Percentiles rank a stretch among this genome's conserved stretches.
phyloP scores from a whole-genome alignment of 2,888 invertebrate genomes.

The Gymnosoma rotundatum region DNA sequence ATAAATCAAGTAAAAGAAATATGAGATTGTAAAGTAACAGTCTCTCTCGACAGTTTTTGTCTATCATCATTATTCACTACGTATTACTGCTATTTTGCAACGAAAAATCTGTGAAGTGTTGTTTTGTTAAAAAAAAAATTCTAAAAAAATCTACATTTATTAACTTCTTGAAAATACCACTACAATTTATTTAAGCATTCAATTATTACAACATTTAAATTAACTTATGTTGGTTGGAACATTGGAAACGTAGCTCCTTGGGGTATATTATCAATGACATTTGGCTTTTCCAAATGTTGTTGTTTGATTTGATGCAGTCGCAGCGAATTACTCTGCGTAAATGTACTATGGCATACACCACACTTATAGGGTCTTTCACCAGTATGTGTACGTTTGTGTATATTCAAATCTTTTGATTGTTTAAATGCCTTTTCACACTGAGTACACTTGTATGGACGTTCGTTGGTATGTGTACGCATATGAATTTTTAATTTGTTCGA shows the following conservation, averaged over 20 bases:
- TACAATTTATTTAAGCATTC: conserved; percentile 7
- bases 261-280: neutral
- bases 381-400: conserved; percentile 82
- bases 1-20: too few species aligned
- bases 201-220: neutral
- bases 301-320: conserved; percentile 61
- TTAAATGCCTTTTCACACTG: conserved; percentile 84
- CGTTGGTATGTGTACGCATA: conserved; percentile 84
- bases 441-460: conserved; percentile 85
- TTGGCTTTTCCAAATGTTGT: conserved; percentile 53
- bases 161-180: neutral
- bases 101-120: too few species aligned
- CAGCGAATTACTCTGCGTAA: conserved; percentile 62
- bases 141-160: neutral
- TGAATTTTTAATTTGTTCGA: conserved; percentile 85
- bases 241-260: neutral
- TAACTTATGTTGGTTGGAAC: conserved; percentile 28
- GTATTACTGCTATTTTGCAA: too few species aligned
- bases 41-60: too few species aligned
- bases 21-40: too few species aligned
- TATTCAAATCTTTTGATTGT: conserved; percentile 87
- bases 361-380: conserved; percentile 68
- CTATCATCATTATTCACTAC: too few species aligned
- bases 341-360: conserved; percentile 62
- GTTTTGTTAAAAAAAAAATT: too few species aligned